phyloP scores from a whole-genome alignment of 2,113 vertebrate species.

The Nettapus auritus region DNA sequence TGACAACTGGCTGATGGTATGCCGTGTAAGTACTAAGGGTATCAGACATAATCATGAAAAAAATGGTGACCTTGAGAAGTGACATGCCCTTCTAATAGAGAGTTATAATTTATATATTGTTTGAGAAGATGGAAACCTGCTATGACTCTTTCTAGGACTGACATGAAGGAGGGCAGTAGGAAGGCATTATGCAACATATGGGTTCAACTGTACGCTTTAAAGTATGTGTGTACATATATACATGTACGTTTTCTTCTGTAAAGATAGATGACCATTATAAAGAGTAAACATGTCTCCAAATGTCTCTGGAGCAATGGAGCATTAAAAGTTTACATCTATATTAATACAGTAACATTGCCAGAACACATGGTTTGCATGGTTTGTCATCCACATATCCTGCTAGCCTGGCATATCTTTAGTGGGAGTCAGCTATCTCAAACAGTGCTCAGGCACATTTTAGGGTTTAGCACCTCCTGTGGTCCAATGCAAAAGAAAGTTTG shows the following conservation, averaged over 20 bases:
- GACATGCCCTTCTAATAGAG: not conserved
- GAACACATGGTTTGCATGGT: not conserved
- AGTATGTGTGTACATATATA: not conserved
- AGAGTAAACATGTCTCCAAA: not conserved
- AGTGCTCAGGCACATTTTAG: not conserved
- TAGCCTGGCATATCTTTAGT: not conserved
- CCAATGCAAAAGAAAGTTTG: not conserved
- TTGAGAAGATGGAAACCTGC: not conserved
- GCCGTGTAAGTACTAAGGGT: not conserved
- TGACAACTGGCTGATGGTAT: not conserved
- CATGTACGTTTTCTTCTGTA: not conserved
- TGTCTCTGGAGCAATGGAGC: not conserved
- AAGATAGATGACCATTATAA: not conserved
- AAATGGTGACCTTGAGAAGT: not conserved
- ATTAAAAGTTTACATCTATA: not conserved
- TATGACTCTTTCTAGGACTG: not conserved
- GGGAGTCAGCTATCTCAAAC: not conserved
- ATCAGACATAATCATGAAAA: not conserved
- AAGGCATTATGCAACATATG: not conserved
- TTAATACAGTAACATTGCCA: not conserved
- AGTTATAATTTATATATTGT: not conserved
- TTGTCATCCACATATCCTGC: not conserved
- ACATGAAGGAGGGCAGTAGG: not conserved
- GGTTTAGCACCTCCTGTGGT: not conserved
- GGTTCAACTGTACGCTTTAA: not conserved